Conservation (phyloP, 2,113 vertebrate species). For the Sturnus vulgaris region DNA sequence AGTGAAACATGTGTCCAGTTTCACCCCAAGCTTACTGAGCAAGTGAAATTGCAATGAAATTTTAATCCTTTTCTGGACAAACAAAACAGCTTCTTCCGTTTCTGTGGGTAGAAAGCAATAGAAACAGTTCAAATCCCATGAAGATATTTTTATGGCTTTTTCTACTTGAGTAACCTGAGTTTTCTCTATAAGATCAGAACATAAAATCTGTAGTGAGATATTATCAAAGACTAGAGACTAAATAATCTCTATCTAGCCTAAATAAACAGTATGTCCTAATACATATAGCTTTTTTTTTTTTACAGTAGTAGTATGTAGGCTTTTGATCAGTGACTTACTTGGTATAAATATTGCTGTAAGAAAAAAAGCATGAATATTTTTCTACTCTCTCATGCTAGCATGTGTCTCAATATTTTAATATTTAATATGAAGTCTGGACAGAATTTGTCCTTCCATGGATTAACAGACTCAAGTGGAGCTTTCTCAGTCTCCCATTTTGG, state of each 20-base stretch:
- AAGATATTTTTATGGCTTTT: not conserved
- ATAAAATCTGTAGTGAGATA: not conserved
- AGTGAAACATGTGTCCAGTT: not conserved
- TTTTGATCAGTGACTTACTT: not conserved
- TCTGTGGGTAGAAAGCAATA: not conserved
- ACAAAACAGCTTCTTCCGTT: not conserved
- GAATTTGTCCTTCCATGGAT: not conserved
- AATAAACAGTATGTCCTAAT: not conserved
- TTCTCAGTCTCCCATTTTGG: not conserved
- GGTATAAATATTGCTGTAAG: not conserved
- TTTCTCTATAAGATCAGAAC: not conserved
- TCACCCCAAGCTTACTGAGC: not conserved
- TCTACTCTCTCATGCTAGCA: not conserved
- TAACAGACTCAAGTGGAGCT: not conserved
- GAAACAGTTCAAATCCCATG: not conserved
- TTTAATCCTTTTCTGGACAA: not conserved
- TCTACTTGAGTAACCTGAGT: not conserved
- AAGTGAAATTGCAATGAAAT: not conserved
- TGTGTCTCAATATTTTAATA: not conserved
- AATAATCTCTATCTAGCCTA: not conserved
- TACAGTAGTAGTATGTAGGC: not conserved
- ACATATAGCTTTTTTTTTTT: not conserved
- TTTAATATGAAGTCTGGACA: not conserved
- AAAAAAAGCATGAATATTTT: not conserved
- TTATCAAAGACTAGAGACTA: not conserved